Evolutionary conservation across 2,113 vertebrate species (phyloP).

Genomic region (Physeter macrocephalus): DNA sequence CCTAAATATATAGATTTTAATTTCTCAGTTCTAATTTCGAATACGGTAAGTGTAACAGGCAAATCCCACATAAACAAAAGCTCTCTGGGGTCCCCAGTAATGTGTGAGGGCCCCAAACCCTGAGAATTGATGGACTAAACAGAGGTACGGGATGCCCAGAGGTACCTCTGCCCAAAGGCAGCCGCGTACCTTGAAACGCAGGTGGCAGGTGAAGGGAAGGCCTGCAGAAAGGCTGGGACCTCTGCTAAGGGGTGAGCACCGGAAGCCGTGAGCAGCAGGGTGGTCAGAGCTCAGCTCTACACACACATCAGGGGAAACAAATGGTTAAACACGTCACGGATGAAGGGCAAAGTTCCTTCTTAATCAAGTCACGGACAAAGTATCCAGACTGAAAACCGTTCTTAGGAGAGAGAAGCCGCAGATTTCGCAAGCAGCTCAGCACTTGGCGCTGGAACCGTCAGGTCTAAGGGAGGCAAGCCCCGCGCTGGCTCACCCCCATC

Average conservation of each 20-base stretch:
- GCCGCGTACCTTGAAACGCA: fast-evolving
- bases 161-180: neutral
- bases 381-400: neutral
- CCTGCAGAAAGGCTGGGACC: fast-evolving
- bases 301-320: neutral
- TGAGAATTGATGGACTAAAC: neutral
- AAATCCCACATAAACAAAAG: neutral
- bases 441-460: neutral
- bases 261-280: neutral
- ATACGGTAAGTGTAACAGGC: neutral
- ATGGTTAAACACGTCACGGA: neutral
- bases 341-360: neutral
- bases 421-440: neutral
- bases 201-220: too few relatives aligned
- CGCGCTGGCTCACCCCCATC: fast-evolving
- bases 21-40: neutral
- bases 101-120: neutral
- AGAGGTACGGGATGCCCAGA: neutral
- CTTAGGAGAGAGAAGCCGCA: neutral
- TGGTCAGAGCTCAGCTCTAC: neutral
- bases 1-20: neutral
- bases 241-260: neutral
- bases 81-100: neutral
- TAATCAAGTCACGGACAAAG: neutral
- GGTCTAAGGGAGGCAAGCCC: neutral